Conservation (phyloP, 2,797 vertebrate genomes). For the Xerus rutilus region DNA sequence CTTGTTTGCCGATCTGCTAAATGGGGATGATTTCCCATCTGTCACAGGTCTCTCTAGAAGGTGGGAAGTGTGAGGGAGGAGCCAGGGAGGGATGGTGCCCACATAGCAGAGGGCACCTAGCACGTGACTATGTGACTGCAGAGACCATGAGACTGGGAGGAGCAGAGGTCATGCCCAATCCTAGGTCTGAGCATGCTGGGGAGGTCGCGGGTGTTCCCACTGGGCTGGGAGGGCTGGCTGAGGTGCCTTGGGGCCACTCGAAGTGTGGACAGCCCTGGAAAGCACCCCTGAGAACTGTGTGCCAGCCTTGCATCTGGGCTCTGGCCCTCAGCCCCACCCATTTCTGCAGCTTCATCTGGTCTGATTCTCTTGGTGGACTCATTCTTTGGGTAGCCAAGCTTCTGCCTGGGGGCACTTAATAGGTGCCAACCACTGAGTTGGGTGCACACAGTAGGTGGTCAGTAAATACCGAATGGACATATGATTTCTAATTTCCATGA, state of each 20-base stretch:
- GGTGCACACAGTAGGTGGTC: too few species aligned
- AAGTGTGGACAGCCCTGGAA: not conserved
- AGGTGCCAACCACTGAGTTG: accelerated
- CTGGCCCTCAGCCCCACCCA: too few species aligned
- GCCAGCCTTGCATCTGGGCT: too few species aligned
- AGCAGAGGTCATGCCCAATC: too few species aligned
- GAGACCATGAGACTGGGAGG: not conserved
- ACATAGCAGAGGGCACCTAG: not conserved
- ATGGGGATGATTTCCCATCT: not conserved
- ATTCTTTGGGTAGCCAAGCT: not conserved
- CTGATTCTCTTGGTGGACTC: not conserved
- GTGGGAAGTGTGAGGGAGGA: not conserved
- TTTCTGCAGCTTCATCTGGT: not conserved
- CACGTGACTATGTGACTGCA: not conserved
- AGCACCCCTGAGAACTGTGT: too few species aligned
- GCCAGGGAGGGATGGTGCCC: not conserved
- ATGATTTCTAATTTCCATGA: not conserved
- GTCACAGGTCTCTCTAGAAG: not conserved
- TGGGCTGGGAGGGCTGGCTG: not conserved
- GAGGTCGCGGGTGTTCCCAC: not conserved
- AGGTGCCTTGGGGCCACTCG: not conserved
- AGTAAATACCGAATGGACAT: not conserved
- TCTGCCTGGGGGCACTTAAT: not conserved
- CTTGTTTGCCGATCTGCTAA: not conserved
- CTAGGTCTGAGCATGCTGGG: too few species aligned